Evolutionary conservation across 92 coral and sea anemone species (phyloP).

Genomic region (Zoanthus solanderi): DNA sequence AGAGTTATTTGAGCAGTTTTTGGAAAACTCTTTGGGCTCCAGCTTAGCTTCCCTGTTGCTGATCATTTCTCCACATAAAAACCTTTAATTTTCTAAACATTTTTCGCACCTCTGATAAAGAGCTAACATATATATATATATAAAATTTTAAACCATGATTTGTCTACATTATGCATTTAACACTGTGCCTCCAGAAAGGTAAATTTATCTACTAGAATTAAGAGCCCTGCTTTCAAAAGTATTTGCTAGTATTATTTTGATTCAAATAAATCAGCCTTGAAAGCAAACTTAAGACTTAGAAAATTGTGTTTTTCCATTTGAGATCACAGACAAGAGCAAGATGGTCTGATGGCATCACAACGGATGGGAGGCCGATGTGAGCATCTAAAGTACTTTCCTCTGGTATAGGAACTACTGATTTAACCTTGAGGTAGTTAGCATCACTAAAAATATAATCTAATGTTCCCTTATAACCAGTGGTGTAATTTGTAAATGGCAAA

Average conservation of each 20-base stretch:
- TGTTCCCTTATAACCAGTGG: constrained; percentile 85
- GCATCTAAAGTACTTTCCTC: constrained; percentile 74
- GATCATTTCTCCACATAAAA: no score
- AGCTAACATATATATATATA: no score
- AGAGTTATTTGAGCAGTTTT: no score
- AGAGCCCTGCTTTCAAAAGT: no score
- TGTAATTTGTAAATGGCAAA: constrained; percentile 87
- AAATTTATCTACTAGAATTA: no score
- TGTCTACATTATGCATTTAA: no score
- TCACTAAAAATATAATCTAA: constrained; percentile 91
- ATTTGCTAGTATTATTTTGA: not conserved
- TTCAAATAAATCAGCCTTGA: not conserved
- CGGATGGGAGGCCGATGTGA: constrained; percentile 91
- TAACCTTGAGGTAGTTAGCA: constrained; percentile 70
- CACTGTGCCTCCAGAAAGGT: no score
- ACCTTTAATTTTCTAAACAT: no score
- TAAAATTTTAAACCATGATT: no score
- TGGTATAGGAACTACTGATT: constrained; percentile 92
- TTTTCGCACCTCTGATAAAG: no score
- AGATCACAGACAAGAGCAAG: constrained; percentile 95
- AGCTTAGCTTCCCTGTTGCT: no score
- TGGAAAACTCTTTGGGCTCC: no score
- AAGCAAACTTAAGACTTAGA: not conserved
- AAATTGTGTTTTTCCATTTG: constrained; percentile 65
- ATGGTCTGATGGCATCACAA: constrained; percentile 97